phyloP scores from a whole-genome alignment of 2,888 invertebrate species.

The Heliconius cydno region DNA sequence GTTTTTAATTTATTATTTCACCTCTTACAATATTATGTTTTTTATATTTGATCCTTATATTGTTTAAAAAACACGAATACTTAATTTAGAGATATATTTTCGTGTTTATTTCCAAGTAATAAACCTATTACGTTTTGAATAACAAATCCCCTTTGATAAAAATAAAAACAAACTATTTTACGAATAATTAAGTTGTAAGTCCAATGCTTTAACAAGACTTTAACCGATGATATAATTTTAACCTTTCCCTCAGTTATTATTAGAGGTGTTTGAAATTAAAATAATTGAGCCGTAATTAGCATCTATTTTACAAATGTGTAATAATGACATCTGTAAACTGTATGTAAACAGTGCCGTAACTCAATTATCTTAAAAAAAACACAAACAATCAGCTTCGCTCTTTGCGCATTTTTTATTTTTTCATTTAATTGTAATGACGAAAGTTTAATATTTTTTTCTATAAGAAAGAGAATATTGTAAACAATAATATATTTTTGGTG shows the following conservation, averaged over 20 bases:
- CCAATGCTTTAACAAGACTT: conserved; percentile 4
- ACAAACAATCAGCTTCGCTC: neutral
- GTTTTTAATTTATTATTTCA: neutral
- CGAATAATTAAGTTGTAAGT: neutral
- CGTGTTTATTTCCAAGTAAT: neutral
- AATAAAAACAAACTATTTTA: conserved; percentile 6
- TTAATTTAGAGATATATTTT: too few species aligned
- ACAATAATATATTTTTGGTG: too few species aligned
- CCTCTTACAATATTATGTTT: too few species aligned
- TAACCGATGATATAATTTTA: neutral
- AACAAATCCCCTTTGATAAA: neutral
- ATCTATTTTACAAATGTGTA: neutral
- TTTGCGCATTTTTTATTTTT: neutral
- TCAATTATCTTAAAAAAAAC: neutral
- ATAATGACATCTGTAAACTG: neutral
- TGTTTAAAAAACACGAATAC: too few species aligned
- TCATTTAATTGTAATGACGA: neutral
- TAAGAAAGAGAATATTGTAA: too few species aligned
- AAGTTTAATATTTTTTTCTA: neutral
- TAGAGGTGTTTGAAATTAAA: conserved; percentile 5
- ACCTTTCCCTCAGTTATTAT: conserved; percentile 14
- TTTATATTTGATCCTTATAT: too few species aligned
- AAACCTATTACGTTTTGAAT: neutral
- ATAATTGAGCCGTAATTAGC: neutral
- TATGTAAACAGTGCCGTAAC: neutral